Evolutionary conservation across 2,113 vertebrate genomes (phyloP).

Genomic region (Oryzias woworae): DNA sequence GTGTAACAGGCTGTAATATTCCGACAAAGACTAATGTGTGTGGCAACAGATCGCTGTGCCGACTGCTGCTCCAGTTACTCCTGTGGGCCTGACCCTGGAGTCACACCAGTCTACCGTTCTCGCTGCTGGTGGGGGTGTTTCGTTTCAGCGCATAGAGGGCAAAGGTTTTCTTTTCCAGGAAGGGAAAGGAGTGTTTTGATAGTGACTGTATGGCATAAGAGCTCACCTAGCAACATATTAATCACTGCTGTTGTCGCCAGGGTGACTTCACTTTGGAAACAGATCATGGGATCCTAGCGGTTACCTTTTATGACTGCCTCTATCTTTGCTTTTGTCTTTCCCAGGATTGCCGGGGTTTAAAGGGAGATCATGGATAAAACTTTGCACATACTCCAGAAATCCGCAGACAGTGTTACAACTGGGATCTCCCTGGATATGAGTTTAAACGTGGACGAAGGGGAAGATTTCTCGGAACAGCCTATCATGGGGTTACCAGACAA

Average conservation of each 20-base stretch:
- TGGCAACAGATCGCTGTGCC: background rate
- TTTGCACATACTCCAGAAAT: conserved; percentile 81
- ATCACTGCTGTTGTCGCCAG: conserved; percentile 33
- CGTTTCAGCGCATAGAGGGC: conserved; percentile 37
- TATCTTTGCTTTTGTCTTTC: conserved; percentile 33
- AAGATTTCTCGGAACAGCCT: conserved; percentile 79
- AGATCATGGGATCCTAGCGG: conserved; percentile 36
- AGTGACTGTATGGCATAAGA: conserved; percentile 2
- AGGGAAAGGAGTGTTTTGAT: conserved; percentile 51
- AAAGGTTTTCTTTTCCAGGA: conserved; percentile 42
- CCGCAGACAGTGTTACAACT: conserved; percentile 49
- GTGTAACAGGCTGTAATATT: conserved; percentile 23
- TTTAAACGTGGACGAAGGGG: conserved; percentile 71
- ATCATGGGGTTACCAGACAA: conserved; percentile 85
- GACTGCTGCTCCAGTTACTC: conserved; percentile 10
- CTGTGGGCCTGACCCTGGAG: conserved; percentile 24
- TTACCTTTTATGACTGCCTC: conserved; percentile 49
- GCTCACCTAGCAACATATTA: conserved; percentile 27
- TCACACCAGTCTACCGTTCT: conserved; percentile 2
- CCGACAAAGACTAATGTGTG: conserved; percentile 2
- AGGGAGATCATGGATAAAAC: conserved; percentile 71
- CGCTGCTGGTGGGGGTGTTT: conserved; percentile 36
- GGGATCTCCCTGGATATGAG: conserved; percentile 75
- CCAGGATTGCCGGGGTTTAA: conserved; percentile 46
- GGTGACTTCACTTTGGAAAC: conserved; percentile 58